These are phyloP conservation scores for Leucophenga montana DNA, from an alignment of 2,888 invertebrate species.

Conservation along the genomic window DNA sequence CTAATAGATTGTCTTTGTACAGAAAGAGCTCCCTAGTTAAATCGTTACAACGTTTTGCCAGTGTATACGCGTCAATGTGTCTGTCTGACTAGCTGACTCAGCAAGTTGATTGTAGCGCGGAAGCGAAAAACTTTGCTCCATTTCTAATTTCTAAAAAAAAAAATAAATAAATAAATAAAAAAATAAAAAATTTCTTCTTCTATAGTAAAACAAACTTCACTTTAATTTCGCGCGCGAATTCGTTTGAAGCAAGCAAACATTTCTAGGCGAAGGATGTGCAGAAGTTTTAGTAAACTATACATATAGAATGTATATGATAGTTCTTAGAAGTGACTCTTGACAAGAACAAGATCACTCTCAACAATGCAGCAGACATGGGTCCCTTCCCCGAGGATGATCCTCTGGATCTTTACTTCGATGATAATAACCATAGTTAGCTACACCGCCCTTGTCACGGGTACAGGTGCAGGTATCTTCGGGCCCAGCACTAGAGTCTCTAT, in stretches of 20 bases:
- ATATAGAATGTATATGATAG: too few species aligned
- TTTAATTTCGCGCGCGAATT: slow-evolving; percentile 67
- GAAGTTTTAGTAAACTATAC: too few species aligned
- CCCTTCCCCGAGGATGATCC: too few species aligned
- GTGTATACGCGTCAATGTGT: slow-evolving; percentile 56
- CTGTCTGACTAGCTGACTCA: slow-evolving; percentile 66
- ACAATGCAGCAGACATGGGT: too few species aligned
- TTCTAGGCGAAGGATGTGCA: too few species aligned
- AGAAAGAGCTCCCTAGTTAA: slow-evolving; percentile 34
- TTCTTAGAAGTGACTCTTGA: too few species aligned
- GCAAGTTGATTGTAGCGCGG: slow-evolving; percentile 62
- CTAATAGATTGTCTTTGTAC: slow-evolving; percentile 9
- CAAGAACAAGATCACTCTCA: too few species aligned
- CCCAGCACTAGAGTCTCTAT: too few species aligned
- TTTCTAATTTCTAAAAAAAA: slow-evolving; percentile 33
- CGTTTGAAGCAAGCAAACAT: slow-evolving; percentile 33
- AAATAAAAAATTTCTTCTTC: not conserved
- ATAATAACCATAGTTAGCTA: too few species aligned
- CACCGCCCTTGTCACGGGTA: too few species aligned
- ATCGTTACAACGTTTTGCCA: slow-evolving; percentile 22
- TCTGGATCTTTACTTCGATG: too few species aligned
- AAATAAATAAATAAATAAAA: not conserved
- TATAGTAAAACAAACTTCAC: slow-evolving; percentile 45
- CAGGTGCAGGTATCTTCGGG: too few species aligned
- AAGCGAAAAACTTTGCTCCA: slow-evolving; percentile 53